Percentiles rank a stretch among this genome's conserved stretches.
These are phyloP conservation scores for Rhizoglyphus robini DNA, from an alignment of 1,140 invertebrate species.

Conservation along the genomic window DNA sequence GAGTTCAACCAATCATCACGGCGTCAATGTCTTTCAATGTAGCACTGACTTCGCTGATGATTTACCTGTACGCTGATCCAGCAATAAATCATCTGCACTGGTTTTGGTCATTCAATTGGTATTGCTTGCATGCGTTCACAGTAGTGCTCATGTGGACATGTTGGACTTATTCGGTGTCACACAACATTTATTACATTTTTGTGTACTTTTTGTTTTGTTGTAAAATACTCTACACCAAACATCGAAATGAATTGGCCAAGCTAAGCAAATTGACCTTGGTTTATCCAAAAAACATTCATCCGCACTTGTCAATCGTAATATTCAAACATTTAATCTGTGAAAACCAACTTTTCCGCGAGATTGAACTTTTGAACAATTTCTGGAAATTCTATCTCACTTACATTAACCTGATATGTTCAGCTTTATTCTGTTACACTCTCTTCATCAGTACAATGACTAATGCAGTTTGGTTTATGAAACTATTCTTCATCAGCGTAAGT, in stretches of 20 bases:
- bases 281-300: too few relatives aligned
- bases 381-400: neutral
- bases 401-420: neutral
- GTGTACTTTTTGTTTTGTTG: neutral
- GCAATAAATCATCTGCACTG: neutral
- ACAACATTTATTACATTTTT: slow-evolving; percentile 1
- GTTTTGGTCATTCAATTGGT: neutral
- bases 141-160: neutral
- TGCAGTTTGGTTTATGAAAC: slow-evolving; percentile 2
- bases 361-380: neutral
- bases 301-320: too few relatives aligned
- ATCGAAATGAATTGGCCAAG: too few relatives aligned
- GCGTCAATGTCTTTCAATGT: neutral
- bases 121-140: neutral
- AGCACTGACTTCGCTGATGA: neutral
- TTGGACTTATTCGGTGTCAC: neutral
- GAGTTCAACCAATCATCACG: neutral
- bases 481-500: slow-evolving; percentile 1
- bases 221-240: too few relatives aligned
- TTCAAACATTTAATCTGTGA: too few relatives aligned
- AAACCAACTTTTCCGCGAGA: neutral
- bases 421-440: neutral
- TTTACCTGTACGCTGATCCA: neutral
- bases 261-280: too few relatives aligned
- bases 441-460: neutral